Base-by-base conservation (phyloP, 2,888 invertebrate species). In the Watsonalla binaria region DNA sequence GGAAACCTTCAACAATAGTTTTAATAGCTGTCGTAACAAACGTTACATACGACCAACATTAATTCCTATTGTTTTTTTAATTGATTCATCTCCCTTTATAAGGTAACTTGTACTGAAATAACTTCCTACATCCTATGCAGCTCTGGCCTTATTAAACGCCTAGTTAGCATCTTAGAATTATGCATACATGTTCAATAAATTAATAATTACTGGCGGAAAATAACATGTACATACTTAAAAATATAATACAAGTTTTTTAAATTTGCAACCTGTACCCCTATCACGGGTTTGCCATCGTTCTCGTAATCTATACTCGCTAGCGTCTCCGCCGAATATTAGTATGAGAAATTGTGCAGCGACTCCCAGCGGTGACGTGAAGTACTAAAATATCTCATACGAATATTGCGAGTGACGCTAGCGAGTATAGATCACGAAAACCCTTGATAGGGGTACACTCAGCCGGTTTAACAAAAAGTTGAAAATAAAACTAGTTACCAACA, bases 11-110 rank as follows among this genome's bases (percentile, higher is more conserved):
- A 42, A 39, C 39, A 39, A 39, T 42, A 5, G 11, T 11, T 5
- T 11, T 42, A 11, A 5, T 8, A 42, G 9, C 5, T 37, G 8
- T 37, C 37, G 2, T 11, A 49, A 48, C 37, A 48, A 49, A 13
- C 13, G 35, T 42, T 13, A 37, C 47, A 33, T 6, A 14, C 15
- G 8, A 15, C 15, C 14, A 35, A 48, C 35, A 54, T 51, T 58
- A 55, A 53, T 61, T 65, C 59, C 67, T 61, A 73, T 72, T 74
- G 76, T 76, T 59, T 72, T 24, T 58, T 63, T 70, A 68, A 72
- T 69, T 66, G 68, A 66, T 68, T 67, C 56, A 60, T 65, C 69
- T 57, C 60, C 56, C 49, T 54, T 58, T 62, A 64, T 61, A 24
- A 24, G 61, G 62, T 39, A 49, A 49, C 51, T 54, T 54, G 55